Base-by-base conservation (phyloP, 2,797 vertebrate genomes). In the Silurus aristotelis region DNA sequence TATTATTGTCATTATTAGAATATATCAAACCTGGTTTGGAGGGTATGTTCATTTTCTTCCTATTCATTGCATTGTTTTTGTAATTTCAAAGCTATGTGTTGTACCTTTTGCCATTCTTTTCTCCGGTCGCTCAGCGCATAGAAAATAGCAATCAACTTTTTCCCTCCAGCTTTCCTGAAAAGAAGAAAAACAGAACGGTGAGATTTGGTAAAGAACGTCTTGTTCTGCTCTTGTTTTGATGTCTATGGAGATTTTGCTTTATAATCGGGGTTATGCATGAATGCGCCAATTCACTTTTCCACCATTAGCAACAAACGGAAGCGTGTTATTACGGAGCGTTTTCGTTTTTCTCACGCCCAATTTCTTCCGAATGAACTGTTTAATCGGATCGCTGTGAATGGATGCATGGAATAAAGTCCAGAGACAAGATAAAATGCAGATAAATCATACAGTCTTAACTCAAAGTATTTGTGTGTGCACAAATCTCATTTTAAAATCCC, bases 61-160 rank as follows among this genome's bases (percentile, higher is more conserved):
- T 55, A 5, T 64, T 66, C 14, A 78, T 58, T 84, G 1, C 1
- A 48, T 61, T 73, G 4, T 19, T 60, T 52, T 56, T 72, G 10
- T n/a, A n/a, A 55, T 52, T 75, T 75, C 3, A n/a, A 25, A 6
- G 72, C 56, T 38, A 10, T 71, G 22, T 61, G 52, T 72, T 55
- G 25, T 87, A 84, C 84, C 77, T 70, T 76, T 87, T 84, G 27
- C 84, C 10, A 86, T 87, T n/a, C 67, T 83, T 79, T 27, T 73
- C 13, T 15, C 66, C 56, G 14, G 8, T n/a, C 7, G 38, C 80
- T 77, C 52, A 20, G 81, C 72, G n/a, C 52, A 80, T 20, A 15
- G 25, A 68, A 83, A 86, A 82, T 56, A 86, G 27, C 17, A 82
- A 19, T 38, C 6, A 19, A 31, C 46, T 72, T 70, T 25, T 20